Evolutionary conservation across 2,797 vertebrate genomes (phyloP).

Genomic region (Argentina silus): DNA sequence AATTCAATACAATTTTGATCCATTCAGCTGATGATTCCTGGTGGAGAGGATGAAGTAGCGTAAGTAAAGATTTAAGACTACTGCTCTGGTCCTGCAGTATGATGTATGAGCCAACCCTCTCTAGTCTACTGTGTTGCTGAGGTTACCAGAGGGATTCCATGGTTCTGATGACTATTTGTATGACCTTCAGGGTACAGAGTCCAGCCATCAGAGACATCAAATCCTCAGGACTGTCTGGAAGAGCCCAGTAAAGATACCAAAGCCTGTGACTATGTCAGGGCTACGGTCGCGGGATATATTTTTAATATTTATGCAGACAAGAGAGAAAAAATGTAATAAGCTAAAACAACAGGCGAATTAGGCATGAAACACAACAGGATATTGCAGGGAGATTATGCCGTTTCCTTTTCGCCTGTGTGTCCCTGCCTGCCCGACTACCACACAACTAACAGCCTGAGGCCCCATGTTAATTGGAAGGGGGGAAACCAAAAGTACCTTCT

Average conservation of each 20-base stretch:
- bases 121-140: constrained; percentile 1
- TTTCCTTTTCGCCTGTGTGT: constrained; percentile 85
- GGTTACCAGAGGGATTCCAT: constrained; percentile 26
- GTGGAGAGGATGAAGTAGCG: too few species aligned
- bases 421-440: constrained; percentile 69
- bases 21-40: neutral
- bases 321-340: constrained; percentile 74
- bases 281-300: constrained; percentile 89
- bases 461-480: constrained; percentile 74
- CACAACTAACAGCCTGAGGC: constrained; percentile 69
- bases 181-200: constrained; percentile 65
- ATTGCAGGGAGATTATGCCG: constrained; percentile 96
- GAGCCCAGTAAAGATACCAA: constrained; percentile 83
- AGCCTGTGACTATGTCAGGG: constrained; percentile 82
- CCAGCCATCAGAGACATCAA: constrained; percentile 83
- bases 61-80: neutral
- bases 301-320: constrained; percentile 94
- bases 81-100: neutral
- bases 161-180: constrained; percentile 64
- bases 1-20: neutral
- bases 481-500: constrained; percentile 58
- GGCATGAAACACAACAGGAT: constrained; percentile 98
- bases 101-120: too few species aligned
- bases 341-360: constrained; percentile 82
- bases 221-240: constrained; percentile 80